Percentiles rank a stretch among this genome's conserved stretches.
These are phyloP conservation scores for Phaedon cochleariae DNA, from an alignment of 2,888 invertebrate species.

Conservation along the genomic window DNA sequence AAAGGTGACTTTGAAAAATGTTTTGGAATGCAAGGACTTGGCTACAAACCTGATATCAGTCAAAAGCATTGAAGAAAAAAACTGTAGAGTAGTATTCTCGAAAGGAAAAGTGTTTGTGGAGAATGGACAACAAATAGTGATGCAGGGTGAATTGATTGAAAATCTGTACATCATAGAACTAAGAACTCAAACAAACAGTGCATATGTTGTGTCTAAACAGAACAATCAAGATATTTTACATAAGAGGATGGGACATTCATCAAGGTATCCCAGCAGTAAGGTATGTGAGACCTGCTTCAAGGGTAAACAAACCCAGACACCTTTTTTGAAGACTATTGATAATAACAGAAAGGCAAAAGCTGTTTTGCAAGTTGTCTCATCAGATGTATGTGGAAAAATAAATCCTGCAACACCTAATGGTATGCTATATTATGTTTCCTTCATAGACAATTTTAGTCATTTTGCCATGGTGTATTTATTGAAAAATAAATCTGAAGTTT, in stretches of 20 bases:
- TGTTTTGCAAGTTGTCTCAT: slow-evolving; percentile 26
- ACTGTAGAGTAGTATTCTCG: slow-evolving; percentile 6
- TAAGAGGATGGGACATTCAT: slow-evolving; percentile 26
- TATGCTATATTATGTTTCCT: slow-evolving; percentile 28
- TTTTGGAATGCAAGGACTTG: slow-evolving; percentile 17
- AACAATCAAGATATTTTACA: slow-evolving; percentile 9
- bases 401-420: slow-evolving; percentile 29
- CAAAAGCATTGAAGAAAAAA: slow-evolving; percentile 14
- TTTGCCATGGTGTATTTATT: slow-evolving; percentile 22
- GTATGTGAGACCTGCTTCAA: slow-evolving; percentile 21
- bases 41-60: too few species aligned
- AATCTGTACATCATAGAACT: slow-evolving; percentile 12
- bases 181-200: background rate
- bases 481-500: slow-evolving; percentile 21
- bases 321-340: background rate
- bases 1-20: slow-evolving; percentile 5
- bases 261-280: slow-evolving; percentile 6
- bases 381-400: slow-evolving; percentile 28
- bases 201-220: background rate
- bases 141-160: slow-evolving; percentile 9
- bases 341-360: slow-evolving; percentile 25
- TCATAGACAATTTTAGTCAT: slow-evolving; percentile 32
- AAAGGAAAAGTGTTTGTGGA: slow-evolving; percentile 8
- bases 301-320: slow-evolving; percentile 22
- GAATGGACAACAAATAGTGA: background rate